Evolutionary conservation across 2,113 vertebrate species (phyloP).

Genomic region (Amphiprion ocellaris): DNA sequence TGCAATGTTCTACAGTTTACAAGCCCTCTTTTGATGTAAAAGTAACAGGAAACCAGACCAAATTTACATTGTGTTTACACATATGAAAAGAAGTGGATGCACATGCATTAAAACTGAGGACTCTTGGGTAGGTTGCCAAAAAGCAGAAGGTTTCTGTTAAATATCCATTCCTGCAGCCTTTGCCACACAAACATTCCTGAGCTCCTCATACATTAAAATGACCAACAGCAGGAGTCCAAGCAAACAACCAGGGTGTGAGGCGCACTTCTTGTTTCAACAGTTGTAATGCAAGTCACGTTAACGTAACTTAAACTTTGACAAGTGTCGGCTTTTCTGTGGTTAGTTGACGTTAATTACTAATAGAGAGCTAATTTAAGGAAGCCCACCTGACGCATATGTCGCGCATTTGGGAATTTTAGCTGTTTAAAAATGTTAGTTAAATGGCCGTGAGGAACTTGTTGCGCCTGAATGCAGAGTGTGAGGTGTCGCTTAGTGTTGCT

Average conservation of each 20-base stretch:
- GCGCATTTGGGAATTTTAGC: too few relatives aligned
- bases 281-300: neutral
- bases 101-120: too few relatives aligned
- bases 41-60: neutral
- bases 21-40: neutral
- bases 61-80: too few relatives aligned
- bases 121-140: too few relatives aligned
- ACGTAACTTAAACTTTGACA: neutral
- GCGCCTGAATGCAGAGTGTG: neutral
- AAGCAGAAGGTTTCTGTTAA: too few relatives aligned
- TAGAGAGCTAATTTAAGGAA: neutral
- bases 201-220: neutral
- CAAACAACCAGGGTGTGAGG: neutral
- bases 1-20: too few relatives aligned
- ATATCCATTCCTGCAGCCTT: too few relatives aligned
- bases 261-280: neutral
- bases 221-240: neutral
- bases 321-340: neutral
- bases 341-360: neutral
- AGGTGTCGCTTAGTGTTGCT: neutral
- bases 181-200: too few relatives aligned
- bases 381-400: neutral
- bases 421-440: neutral
- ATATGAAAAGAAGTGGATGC: too few relatives aligned
- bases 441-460: neutral